Evolutionary conservation across 2,797 vertebrate genomes (phyloP).

Genomic region (Alcedo quadribrachys): DNA sequence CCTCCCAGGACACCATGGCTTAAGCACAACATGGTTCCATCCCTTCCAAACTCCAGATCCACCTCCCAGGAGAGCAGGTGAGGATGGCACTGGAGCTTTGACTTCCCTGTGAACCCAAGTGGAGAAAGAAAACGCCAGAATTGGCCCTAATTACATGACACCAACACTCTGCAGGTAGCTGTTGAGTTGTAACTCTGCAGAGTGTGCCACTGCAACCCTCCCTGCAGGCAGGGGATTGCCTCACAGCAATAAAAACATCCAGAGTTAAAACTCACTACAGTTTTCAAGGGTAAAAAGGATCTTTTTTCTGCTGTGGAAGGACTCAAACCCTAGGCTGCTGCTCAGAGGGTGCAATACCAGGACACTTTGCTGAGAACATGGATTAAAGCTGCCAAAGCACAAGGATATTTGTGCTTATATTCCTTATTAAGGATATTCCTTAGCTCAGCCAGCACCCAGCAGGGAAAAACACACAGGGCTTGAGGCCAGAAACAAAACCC

Average conservation of each 20-base stretch:
- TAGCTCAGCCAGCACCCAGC: background rate
- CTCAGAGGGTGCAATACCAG: fast-evolving
- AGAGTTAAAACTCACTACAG: background rate
- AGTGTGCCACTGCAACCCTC: fast-evolving
- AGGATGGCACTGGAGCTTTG: background rate
- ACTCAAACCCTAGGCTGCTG: fast-evolving
- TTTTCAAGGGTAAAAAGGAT: background rate
- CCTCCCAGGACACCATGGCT: no score
- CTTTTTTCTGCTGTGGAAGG: background rate
- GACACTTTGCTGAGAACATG: fast-evolving
- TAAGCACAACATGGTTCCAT: no score
- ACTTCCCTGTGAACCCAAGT: background rate
- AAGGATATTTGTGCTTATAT: no score
- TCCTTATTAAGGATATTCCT: background rate
- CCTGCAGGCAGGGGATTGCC: background rate
- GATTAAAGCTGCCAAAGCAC: fast-evolving
- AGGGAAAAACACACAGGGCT: fast-evolving
- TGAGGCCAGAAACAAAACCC: background rate
- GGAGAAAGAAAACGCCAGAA: background rate
- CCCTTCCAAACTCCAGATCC: fast-evolving
- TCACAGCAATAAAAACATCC: background rate
- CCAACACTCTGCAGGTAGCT: fast-evolving
- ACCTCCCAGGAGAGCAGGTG: fast-evolving
- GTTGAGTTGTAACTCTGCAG: fast-evolving
- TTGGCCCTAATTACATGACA: background rate